Conservation (phyloP, 2,113 vertebrate genomes). For the Hemiscyllium ocellatum region DNA sequence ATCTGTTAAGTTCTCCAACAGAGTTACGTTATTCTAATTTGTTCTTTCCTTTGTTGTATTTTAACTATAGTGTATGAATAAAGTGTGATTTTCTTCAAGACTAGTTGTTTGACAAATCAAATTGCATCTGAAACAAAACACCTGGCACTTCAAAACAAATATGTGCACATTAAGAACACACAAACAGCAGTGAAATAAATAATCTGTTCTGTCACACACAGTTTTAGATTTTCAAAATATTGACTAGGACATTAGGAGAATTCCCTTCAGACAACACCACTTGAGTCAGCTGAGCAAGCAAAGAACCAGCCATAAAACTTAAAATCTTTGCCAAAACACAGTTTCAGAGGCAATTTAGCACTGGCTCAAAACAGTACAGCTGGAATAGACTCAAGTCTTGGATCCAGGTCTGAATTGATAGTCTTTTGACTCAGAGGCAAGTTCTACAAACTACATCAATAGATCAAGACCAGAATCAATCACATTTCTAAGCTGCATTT, state of each 20-base stretch:
- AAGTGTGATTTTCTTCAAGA: no score
- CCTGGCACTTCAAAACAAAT: not conserved
- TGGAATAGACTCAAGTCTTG: not conserved
- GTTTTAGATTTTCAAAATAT: not conserved
- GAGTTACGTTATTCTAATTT: no score
- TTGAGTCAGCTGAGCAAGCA: not conserved
- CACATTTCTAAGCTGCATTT: not conserved
- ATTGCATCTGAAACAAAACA: no score
- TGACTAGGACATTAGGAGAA: not conserved
- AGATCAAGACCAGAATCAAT: not conserved
- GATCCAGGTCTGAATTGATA: not conserved
- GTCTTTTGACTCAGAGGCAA: not conserved
- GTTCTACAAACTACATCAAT: not conserved
- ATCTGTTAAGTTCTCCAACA: no score
- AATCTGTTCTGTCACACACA: not conserved
- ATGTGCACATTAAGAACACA: not conserved
- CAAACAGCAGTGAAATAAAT: not conserved
- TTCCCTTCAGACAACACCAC: not conserved
- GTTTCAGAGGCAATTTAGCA: not conserved
- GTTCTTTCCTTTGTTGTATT: no score
- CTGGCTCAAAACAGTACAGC: not conserved
- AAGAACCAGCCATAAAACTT: not conserved
- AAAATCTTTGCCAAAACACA: not conserved
- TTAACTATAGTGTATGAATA: no score
- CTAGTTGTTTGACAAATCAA: no score